Evolutionary conservation across 1,140 invertebrate species (phyloP).

Genomic region (Planococcus citri): DNA sequence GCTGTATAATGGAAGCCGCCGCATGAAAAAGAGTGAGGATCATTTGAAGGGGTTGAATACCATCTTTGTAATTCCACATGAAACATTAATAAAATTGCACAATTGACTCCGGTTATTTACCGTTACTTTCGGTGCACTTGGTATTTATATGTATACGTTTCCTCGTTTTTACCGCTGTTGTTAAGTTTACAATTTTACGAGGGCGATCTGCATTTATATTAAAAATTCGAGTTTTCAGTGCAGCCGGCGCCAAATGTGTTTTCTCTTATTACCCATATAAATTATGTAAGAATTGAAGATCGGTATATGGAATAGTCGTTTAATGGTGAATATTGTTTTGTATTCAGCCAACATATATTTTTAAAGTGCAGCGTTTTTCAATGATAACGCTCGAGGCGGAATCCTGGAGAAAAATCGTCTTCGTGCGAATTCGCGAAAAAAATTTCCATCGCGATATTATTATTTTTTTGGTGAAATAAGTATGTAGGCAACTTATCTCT

Average conservation of each 20-base stretch:
- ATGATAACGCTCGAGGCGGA: not conserved
- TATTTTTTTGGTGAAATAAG: too few relatives aligned
- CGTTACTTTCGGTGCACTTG: conserved; percentile 10
- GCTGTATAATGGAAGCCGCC: not conserved
- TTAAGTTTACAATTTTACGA: conserved; percentile 20
- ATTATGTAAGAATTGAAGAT: conserved; percentile 15
- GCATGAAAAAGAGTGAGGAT: conserved; percentile 14
- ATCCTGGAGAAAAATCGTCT: not conserved
- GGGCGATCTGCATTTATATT: conserved; percentile 19
- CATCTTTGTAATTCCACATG: conserved; percentile 17
- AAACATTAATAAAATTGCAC: conserved; percentile 20
- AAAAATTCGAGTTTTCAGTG: conserved; percentile 16
- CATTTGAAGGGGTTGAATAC: conserved; percentile 9
- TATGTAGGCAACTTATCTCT: too few relatives aligned
- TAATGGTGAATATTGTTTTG: conserved; percentile 7
- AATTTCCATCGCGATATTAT: too few relatives aligned
- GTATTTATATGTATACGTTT: conserved; percentile 11
- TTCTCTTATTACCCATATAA: conserved; percentile 12
- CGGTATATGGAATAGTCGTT: conserved; percentile 2
- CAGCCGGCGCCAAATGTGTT: conserved; percentile 18
- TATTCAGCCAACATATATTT: not conserved
- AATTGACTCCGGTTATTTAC: conserved; percentile 18
- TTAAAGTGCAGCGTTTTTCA: not conserved
- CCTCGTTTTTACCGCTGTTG: conserved; percentile 11
- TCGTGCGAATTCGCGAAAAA: too few relatives aligned